Base-by-base conservation (phyloP, 2,797 vertebrate species). In the Melanotaenia maccullochi region DNA sequence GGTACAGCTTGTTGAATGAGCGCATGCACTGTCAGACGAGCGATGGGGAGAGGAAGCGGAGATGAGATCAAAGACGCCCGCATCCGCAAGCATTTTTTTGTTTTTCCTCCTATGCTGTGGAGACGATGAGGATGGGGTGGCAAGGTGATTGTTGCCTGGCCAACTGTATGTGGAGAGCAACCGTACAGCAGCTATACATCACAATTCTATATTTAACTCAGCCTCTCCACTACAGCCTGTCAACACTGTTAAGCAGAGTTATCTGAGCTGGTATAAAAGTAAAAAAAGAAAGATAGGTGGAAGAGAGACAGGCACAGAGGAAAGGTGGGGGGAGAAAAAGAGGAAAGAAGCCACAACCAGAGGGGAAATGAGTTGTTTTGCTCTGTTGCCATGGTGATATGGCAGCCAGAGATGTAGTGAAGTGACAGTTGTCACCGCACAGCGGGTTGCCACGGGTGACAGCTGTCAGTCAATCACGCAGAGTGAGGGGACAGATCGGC, bases 381-480 rank as follows among this genome's bases (percentile, higher is more conserved):
- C 85, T 79, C 78, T 88, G 89, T 92, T 90, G 87, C 90, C 84
- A 91, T 92, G 92, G 90, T 11, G 84, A 90, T 83, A 52, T 36
- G 2, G 60, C 33, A 55, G 57, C 71, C 36, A 22, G 83, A 79
- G 85, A 76, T 63, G 87, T 28, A 32, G 79, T 20, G 58, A 79
- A 38, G 72, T 87, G 92, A 92, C 91, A 90, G 87, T 89, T 87
- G 88, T 90, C 87, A 70, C 65, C 65, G 87, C 73, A 35, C 93
- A 28, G 86, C 73, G 42, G 78, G 87, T 86, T 73, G 90, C 90
- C 85, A 72, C 54, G 85, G 90, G 90, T 90, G 91, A 93, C 92
- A 91, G 90, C 93, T 93, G 92, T 91, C 90, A 88, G 90, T 93
- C 92, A 92, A 88, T 90, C 90, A 73, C 38, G 65, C 70, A 66